These are phyloP conservation scores for Plectropomus leopardus DNA, from an alignment of 2,113 vertebrate genomes.

Conservation along the genomic window DNA sequence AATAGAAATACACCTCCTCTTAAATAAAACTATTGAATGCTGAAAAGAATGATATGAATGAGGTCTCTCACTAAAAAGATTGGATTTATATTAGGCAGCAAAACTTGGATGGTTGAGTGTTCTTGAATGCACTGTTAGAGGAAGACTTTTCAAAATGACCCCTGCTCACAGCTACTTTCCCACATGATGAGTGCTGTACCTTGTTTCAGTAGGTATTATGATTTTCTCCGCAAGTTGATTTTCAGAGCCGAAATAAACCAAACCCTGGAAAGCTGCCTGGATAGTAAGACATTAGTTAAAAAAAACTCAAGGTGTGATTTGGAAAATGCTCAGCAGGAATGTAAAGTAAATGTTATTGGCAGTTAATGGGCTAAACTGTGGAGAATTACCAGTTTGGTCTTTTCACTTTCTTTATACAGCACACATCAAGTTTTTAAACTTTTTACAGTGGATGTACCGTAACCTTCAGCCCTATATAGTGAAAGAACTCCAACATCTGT, in stretches of 20 bases:
- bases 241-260: neutral
- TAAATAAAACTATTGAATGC: neutral
- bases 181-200: neutral
- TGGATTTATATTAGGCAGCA: neutral
- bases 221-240: neutral
- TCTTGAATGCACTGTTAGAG: neutral
- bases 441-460: neutral
- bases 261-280: neutral
- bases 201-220: neutral
- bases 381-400: neutral
- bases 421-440: too few species aligned
- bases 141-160: neutral
- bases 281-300: constrained; percentile 1
- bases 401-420: constrained; percentile 20
- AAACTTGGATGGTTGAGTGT: neutral
- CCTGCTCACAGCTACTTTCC: constrained; percentile 1
- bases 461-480: neutral
- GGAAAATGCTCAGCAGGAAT: constrained; percentile 28
- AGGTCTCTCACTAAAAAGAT: neutral
- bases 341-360: constrained; percentile 19
- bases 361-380: constrained; percentile 11
- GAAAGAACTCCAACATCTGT: neutral
- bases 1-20: too few species aligned
- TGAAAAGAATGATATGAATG: neutral
- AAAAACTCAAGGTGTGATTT: neutral